phyloP scores from a whole-genome alignment of 1,140 invertebrate species.

The Drosophila kikkawai region DNA sequence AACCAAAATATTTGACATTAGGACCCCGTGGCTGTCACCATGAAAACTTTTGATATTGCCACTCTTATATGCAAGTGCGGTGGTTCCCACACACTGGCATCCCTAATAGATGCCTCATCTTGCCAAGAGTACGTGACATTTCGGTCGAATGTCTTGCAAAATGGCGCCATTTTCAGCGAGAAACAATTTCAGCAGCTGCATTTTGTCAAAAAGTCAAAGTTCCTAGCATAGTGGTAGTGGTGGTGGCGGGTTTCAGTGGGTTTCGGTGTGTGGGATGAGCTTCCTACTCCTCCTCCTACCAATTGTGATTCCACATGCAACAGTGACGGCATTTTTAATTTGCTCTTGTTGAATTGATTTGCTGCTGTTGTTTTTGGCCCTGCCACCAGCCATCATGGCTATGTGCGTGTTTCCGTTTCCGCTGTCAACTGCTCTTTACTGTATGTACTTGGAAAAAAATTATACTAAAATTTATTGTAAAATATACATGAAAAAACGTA shows the following conservation, averaged over 20 bases:
- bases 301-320: constrained; percentile 62
- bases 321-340: constrained; percentile 77
- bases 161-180: constrained; percentile 52
- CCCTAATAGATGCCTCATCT: constrained; percentile 53
- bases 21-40: constrained; percentile 46
- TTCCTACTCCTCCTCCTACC: neutral
- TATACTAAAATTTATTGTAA: neutral
- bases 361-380: constrained; percentile 35
- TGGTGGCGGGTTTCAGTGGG: neutral
- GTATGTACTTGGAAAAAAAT: neutral
- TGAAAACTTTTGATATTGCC: constrained; percentile 70
- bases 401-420: constrained; percentile 68
- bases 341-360: constrained; percentile 67
- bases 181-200: constrained; percentile 68
- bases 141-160: constrained; percentile 44
- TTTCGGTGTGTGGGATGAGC: neutral
- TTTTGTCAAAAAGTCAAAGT: constrained; percentile 66
- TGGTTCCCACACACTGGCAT: neutral
- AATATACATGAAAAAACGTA: too few species aligned
- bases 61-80: constrained; percentile 37
- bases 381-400: neutral
- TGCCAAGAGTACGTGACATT: constrained; percentile 34
- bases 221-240: constrained; percentile 5
- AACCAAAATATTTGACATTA: constrained; percentile 74
- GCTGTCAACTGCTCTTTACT: constrained; percentile 34